Conservation (phyloP, 2,113 vertebrate genomes). For the Scartelaos histophorus region DNA sequence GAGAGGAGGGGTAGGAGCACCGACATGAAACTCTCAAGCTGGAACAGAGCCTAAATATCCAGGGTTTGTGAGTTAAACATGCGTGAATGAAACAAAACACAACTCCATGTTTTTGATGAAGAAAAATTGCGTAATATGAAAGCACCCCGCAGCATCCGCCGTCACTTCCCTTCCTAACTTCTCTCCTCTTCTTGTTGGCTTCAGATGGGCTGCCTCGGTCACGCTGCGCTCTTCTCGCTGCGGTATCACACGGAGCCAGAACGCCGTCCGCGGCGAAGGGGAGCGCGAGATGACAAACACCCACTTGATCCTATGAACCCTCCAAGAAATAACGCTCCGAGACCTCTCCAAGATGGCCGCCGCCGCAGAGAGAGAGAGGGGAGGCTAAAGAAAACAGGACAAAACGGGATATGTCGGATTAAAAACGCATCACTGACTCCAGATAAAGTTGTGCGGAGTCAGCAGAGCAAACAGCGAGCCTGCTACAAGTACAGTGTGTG, state of each 20-base stretch:
- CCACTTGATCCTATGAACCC: constrained; percentile 63
- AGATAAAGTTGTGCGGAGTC: neutral
- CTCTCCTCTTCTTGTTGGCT: constrained; percentile 28
- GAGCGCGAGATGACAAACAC: constrained; percentile 57
- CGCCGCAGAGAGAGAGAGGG: constrained; percentile 3
- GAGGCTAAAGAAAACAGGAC: constrained; percentile 31
- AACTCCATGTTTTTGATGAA: no score
- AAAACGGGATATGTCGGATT: neutral
- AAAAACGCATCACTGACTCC: constrained; percentile 1
- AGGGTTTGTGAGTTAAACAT: no score
- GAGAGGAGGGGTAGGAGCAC: no score
- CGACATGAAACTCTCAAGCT: no score
- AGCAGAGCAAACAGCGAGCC: neutral
- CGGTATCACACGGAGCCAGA: constrained; percentile 51
- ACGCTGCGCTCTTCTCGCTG: constrained; percentile 49
- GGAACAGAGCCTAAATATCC: no score
- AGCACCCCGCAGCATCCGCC: neutral
- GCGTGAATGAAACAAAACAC: no score
- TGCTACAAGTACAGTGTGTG: neutral
- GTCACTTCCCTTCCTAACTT: neutral
- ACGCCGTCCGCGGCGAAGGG: constrained; percentile 53
- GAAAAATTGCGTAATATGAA: no score
- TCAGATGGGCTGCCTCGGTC: constrained; percentile 26
- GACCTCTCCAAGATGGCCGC: constrained; percentile 19
- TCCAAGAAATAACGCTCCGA: constrained; percentile 46